Evolutionary conservation across 1,140 invertebrate species (phyloP).

Genomic region (Bombyx mandarina): DNA sequence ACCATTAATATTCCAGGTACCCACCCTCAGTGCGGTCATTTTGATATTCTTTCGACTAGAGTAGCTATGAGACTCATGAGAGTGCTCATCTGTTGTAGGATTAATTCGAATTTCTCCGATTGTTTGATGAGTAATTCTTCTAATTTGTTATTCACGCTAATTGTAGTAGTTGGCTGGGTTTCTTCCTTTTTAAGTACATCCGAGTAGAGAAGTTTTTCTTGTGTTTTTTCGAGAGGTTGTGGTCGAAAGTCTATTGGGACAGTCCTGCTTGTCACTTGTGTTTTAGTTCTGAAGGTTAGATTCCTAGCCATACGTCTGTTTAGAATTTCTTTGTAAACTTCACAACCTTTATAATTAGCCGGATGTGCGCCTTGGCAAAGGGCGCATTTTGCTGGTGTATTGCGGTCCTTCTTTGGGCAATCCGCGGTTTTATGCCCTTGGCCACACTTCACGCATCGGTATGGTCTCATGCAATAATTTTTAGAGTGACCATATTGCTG

Average conservation of each 20-base stretch:
- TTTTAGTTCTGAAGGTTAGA: neutral
- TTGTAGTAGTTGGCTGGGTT: neutral
- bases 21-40: neutral
- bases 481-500: conserved; percentile 3
- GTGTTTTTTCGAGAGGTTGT: neutral
- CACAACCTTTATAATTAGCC: conserved; percentile 3
- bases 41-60: neutral
- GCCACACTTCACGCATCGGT: conserved; percentile 1
- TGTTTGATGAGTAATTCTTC: conserved; percentile 2
- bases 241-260: neutral
- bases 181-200: neutral
- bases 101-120: neutral
- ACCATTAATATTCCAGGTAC: conserved; percentile 2
- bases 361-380: neutral
- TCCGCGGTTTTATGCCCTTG: neutral
- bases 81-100: conserved; percentile 5
- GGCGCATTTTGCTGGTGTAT: neutral
- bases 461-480: conserved; percentile 4
- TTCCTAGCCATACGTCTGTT: neutral
- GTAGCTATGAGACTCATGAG: neutral
- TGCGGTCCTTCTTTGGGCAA: neutral
- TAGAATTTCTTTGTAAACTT: neutral
- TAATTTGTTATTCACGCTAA: neutral
- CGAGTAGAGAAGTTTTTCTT: neutral
- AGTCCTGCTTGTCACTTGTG: neutral